These are phyloP conservation scores for Heliconius hermathena DNA, from an alignment of 1,140 invertebrate genomes.

Conservation along the genomic window DNA sequence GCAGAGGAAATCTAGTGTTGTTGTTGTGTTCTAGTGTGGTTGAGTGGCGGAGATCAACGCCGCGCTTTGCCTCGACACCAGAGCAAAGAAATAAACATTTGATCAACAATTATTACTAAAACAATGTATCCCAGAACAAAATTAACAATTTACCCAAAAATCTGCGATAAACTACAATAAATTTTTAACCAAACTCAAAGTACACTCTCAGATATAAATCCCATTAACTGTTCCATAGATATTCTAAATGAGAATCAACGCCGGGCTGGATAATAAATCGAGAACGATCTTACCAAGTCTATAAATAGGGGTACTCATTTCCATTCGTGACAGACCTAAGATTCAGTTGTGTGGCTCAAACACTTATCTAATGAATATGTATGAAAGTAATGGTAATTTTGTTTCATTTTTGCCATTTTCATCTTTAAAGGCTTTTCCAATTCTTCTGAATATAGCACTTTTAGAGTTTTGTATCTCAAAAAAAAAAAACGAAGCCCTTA, in stretches of 20 bases:
- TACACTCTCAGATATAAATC: not conserved
- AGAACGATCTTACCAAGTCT: constrained; percentile 21
- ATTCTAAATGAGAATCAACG: constrained; percentile 16
- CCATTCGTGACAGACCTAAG: constrained; percentile 23
- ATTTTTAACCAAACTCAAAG: constrained; percentile 5
- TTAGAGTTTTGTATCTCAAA: too few species aligned
- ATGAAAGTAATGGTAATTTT: not conserved
- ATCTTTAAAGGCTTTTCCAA: not conserved
- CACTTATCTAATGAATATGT: not conserved
- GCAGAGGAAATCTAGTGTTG: too few species aligned
- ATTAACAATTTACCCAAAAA: not conserved
- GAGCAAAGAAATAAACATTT: too few species aligned
- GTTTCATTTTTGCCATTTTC: not conserved
- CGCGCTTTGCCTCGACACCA: too few species aligned
- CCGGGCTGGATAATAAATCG: constrained; percentile 18
- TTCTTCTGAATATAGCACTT: too few species aligned
- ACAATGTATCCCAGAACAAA: not conserved
- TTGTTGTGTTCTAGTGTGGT: too few species aligned
- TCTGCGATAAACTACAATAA: not conserved
- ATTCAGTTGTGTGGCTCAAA: constrained; percentile 6
- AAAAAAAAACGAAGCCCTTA: too few species aligned
- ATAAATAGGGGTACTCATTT: constrained; percentile 29
- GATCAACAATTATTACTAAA: too few species aligned
- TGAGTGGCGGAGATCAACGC: too few species aligned
- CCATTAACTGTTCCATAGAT: constrained; percentile 15